Conservation (phyloP, 1,140 invertebrate species). For the Papilio polytes region DNA sequence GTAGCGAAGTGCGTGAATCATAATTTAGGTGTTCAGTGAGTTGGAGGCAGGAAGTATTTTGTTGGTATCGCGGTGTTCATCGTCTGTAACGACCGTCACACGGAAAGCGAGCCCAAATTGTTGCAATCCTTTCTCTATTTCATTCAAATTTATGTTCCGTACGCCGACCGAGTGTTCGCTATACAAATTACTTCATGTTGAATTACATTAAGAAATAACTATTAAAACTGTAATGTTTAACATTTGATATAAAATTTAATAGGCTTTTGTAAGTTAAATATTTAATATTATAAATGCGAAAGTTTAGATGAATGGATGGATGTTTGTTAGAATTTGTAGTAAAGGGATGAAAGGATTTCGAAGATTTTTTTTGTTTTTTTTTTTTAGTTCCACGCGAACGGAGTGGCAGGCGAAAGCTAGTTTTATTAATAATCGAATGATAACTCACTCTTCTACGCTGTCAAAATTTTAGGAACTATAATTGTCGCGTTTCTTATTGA, state of each 20-base stretch:
- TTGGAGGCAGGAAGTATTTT: conserved; percentile 68
- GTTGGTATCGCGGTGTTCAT: conserved; percentile 67
- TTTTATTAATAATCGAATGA: background rate
- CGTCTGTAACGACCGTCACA: conserved; percentile 53
- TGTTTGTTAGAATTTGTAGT: too few species aligned
- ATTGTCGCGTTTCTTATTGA: too few species aligned
- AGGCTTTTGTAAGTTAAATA: too few species aligned
- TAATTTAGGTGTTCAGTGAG: conserved; percentile 68
- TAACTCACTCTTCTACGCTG: background rate
- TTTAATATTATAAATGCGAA: too few species aligned
- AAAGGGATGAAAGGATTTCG: too few species aligned
- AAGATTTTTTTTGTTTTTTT: too few species aligned
- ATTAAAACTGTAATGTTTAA: background rate
- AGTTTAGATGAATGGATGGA: too few species aligned
- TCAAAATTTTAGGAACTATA: too few species aligned
- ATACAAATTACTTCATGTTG: conserved; percentile 22
- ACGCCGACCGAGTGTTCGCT: background rate
- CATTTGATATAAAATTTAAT: too few species aligned
- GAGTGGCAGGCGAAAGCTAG: too few species aligned
- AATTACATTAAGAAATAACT: background rate
- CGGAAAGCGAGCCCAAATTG: conserved; percentile 41
- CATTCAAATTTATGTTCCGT: conserved; percentile 19
- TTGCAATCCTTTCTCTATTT: conserved; percentile 34
- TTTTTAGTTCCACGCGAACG: too few species aligned
- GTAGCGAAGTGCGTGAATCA: conserved; percentile 60